Evolutionary conservation across 2,113 vertebrate species (phyloP).

Genomic region (Zosterops japonicus): DNA sequence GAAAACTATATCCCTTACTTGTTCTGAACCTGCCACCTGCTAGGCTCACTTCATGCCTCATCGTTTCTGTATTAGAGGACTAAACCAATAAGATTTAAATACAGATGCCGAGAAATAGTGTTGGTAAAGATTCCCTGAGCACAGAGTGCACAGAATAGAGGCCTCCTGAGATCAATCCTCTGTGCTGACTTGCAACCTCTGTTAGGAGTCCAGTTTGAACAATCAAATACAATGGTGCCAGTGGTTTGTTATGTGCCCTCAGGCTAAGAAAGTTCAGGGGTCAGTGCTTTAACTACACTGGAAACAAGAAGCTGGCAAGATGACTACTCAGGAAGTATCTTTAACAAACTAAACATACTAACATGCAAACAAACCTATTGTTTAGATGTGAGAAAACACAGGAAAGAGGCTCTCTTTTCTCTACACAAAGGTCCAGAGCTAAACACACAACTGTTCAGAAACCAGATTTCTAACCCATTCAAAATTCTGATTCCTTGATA

Average conservation of each 20-base stretch:
- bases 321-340: neutral
- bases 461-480: neutral
- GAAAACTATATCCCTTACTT: neutral
- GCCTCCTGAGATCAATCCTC: neutral
- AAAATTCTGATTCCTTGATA: neutral
- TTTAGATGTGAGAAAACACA: neutral
- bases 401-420: neutral
- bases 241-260: neutral
- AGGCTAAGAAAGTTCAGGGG: neutral
- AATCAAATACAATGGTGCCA: neutral
- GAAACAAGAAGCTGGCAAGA: neutral
- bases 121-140: slow-evolving; percentile 34
- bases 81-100: slow-evolving; percentile 46
- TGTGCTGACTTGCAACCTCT: neutral
- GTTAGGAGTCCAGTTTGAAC: neutral
- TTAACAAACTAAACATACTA: neutral
- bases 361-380: neutral
- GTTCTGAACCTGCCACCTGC: slow-evolving; percentile 40
- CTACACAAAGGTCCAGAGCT: neutral
- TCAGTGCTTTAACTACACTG: neutral
- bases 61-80: slow-evolving; percentile 26
- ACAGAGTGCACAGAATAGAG: neutral
- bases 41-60: slow-evolving; percentile 56
- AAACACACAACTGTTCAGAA: neutral
- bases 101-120: slow-evolving; percentile 36